Conservation (phyloP, 1,140 invertebrate species). For the Aphaenogaster ashmeadi region DNA sequence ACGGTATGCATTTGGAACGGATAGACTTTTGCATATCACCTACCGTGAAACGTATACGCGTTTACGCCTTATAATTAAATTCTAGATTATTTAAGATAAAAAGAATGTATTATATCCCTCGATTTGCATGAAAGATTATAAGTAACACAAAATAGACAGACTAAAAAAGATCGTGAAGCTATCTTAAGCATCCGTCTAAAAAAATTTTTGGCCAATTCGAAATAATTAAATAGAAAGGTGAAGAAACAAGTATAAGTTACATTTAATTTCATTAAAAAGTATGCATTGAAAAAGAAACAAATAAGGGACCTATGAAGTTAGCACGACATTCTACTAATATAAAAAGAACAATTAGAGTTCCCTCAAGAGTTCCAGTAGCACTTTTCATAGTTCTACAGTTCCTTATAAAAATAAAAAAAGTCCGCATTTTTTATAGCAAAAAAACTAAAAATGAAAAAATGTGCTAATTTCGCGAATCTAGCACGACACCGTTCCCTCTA, state of each 20-base stretch:
- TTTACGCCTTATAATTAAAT: slow-evolving; percentile 10
- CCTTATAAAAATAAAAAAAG: no score
- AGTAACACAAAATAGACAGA: neutral
- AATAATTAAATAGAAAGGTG: neutral
- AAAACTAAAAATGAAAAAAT: no score
- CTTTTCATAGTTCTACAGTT: no score
- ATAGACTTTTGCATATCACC: neutral
- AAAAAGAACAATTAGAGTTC: no score
- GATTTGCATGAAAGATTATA: neutral
- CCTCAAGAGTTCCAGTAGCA: no score
- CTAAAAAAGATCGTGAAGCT: neutral
- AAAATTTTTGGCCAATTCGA: neutral
- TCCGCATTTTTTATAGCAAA: no score
- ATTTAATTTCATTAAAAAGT: neutral
- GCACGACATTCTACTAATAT: no score
- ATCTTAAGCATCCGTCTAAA: neutral
- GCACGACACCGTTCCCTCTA: no score
- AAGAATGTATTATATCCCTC: neutral
- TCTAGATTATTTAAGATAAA: neutral
- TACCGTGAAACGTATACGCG: neutral
- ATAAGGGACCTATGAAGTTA: no score
- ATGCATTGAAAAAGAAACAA: neutral
- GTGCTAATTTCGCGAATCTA: no score
- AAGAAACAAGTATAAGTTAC: neutral
- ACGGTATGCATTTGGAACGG: neutral